These are phyloP conservation scores for Dendrolimus houi DNA, from an alignment of 2,888 invertebrate genomes.

Conservation along the genomic window DNA sequence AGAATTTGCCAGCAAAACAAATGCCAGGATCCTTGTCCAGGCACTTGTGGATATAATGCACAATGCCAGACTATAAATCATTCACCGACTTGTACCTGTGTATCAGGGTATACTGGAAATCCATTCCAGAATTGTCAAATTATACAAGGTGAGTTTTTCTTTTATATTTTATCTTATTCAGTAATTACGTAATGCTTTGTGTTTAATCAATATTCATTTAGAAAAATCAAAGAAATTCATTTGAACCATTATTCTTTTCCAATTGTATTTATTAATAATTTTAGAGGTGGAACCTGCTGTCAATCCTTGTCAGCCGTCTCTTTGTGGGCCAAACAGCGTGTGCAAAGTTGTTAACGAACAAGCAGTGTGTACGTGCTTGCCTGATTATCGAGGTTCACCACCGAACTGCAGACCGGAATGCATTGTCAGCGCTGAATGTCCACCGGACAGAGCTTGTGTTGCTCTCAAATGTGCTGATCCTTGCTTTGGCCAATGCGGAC, in stretches of 20 bases:
- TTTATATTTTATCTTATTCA: neutral
- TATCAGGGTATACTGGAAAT: conserved; percentile 79
- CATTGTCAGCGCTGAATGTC: conserved; percentile 83
- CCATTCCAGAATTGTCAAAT: conserved; percentile 61
- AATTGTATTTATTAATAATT: conserved; percentile 12
- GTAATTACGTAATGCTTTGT: no score
- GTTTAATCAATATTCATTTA: no score
- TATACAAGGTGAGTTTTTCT: conserved; percentile 39
- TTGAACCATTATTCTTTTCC: no score
- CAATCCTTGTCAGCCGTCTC: conserved; percentile 84
- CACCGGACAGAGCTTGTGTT: conserved; percentile 79
- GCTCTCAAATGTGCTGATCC: conserved; percentile 83
- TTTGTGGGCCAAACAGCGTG: conserved; percentile 89
- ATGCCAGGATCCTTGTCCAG: conserved; percentile 85
- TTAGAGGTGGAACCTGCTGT: conserved; percentile 42
- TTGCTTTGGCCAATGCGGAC: conserved; percentile 84
- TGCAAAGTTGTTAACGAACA: conserved; percentile 84
- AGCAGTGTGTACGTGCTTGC: conserved; percentile 83
- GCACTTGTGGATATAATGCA: conserved; percentile 84
- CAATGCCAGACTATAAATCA: conserved; percentile 84
- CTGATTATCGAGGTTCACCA: conserved; percentile 79
- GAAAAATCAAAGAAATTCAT: no score
- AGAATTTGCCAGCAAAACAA: conserved; percentile 84
- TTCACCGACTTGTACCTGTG: conserved; percentile 82
- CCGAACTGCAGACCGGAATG: conserved; percentile 85